A percentile compares a stretch with the other conserved stretches of the same genome.
Evolutionary conservation across 1,140 invertebrate species (phyloP).

Genomic region (Venustaconcha ellipsiformis): DNA sequence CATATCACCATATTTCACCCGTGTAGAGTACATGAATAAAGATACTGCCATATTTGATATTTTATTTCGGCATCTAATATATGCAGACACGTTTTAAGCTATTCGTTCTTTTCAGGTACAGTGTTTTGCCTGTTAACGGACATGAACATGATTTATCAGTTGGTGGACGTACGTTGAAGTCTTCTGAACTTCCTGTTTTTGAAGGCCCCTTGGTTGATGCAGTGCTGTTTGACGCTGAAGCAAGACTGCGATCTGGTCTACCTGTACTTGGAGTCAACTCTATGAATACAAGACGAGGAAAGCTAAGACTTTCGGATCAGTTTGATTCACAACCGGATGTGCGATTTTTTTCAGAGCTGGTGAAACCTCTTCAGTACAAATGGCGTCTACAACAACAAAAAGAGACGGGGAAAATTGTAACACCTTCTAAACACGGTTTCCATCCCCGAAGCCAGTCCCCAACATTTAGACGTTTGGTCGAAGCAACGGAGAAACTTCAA

Average conservation of each 20-base stretch:
- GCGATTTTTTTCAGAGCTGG: slow-evolving; percentile 42
- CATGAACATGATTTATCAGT: slow-evolving; percentile 6
- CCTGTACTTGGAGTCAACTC: slow-evolving; percentile 23
- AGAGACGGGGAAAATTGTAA: slow-evolving; percentile 35
- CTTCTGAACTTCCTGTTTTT: slow-evolving; percentile 23
- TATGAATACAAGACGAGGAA: slow-evolving; percentile 14
- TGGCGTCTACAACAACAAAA: slow-evolving; percentile 30
- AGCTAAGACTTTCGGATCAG: neutral
- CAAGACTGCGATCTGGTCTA: slow-evolving; percentile 21
- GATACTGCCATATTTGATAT: no score
- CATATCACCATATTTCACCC: no score
- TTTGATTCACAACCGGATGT: slow-evolving; percentile 30
- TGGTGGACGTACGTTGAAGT: neutral
- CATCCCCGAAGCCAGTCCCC: slow-evolving; percentile 44
- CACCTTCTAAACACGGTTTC: slow-evolving; percentile 46
- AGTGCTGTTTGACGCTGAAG: slow-evolving; percentile 19
- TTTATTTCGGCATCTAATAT: no score
- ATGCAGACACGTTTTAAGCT: no score
- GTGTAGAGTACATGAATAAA: no score
- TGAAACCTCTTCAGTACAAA: slow-evolving; percentile 45
- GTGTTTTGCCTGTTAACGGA: slow-evolving; percentile 23
- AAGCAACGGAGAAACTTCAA: slow-evolving; percentile 44
- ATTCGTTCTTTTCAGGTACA: slow-evolving; percentile 17
- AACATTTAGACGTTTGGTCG: slow-evolving; percentile 41
- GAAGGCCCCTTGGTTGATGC: slow-evolving; percentile 22